These are phyloP conservation scores for Platygyra sinensis DNA, from an alignment of 64 coral and sea anemone genomes.

Conservation along the genomic window DNA sequence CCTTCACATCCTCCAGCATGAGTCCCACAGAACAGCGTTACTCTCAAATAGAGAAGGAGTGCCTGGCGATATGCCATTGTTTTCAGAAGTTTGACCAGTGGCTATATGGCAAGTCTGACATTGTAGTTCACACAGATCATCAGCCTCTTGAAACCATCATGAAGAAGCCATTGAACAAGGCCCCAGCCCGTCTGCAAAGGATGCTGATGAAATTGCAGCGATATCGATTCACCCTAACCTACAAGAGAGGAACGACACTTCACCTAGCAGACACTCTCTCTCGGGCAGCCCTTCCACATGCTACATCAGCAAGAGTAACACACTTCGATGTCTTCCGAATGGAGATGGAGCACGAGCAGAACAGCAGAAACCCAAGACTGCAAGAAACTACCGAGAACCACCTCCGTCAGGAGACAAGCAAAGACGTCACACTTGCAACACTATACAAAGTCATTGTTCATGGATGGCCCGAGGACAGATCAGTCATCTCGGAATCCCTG, in stretches of 20 bases:
- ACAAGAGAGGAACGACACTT: neutral
- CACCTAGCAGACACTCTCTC: neutral
- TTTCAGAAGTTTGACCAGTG: slow-evolving; percentile 76
- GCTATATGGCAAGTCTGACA: slow-evolving; percentile 45
- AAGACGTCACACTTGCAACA: too few relatives aligned
- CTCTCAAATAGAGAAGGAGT: slow-evolving; percentile 57
- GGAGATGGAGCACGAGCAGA: too few relatives aligned
- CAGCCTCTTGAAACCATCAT: slow-evolving; percentile 50
- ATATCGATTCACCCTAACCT: neutral
- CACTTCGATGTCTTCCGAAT: too few relatives aligned
- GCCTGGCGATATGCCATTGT: slow-evolving; percentile 46
- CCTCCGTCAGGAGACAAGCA: too few relatives aligned
- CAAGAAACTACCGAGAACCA: too few relatives aligned
- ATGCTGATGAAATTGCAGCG: too few relatives aligned
- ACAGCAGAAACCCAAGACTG: too few relatives aligned
- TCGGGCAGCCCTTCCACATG: neutral
- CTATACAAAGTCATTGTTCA: too few relatives aligned
- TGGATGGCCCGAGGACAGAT: too few relatives aligned
- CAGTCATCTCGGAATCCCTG: too few relatives aligned
- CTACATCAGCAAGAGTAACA: too few relatives aligned
- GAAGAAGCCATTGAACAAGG: slow-evolving; percentile 55
- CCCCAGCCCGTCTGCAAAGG: slow-evolving; percentile 35
- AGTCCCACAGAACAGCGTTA: slow-evolving; percentile 58
- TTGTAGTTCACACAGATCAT: slow-evolving; percentile 62
- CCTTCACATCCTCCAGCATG: too few relatives aligned